phyloP scores from a whole-genome alignment of 2,113 vertebrate species.

The Polyodon spathula region DNA sequence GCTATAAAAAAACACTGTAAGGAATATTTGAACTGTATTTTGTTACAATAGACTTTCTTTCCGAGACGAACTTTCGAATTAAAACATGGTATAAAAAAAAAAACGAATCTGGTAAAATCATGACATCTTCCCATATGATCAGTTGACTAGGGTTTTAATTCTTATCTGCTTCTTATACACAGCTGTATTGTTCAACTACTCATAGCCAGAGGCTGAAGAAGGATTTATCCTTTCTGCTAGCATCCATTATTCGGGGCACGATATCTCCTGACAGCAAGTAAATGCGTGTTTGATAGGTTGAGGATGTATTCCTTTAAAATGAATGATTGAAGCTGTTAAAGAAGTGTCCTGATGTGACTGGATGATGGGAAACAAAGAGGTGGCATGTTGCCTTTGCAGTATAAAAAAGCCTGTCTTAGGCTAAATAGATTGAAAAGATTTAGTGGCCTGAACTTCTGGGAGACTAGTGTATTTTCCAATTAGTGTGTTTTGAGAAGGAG shows the following conservation, averaged over 20 bases:
- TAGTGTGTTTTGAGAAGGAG: too few relatives aligned
- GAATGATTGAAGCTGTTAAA: slow-evolving; percentile 59
- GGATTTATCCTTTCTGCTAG: slow-evolving; percentile 34
- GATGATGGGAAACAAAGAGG: slow-evolving; percentile 38
- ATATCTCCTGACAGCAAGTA: slow-evolving; percentile 43
- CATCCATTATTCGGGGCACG: slow-evolving; percentile 45
- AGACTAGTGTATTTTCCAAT: too few relatives aligned
- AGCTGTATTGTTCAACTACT: slow-evolving; percentile 44
- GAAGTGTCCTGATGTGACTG: slow-evolving; percentile 34
- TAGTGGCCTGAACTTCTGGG: too few relatives aligned
- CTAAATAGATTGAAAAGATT: too few relatives aligned
- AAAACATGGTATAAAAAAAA: too few relatives aligned
- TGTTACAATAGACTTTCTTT: slow-evolving; percentile 22
- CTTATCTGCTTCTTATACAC: slow-evolving; percentile 31
- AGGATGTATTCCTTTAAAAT: slow-evolving; percentile 44
- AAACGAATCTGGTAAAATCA: too few relatives aligned
- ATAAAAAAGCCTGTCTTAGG: slow-evolving; percentile 27
- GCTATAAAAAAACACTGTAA: slow-evolving; percentile 25
- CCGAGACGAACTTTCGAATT: too few relatives aligned
- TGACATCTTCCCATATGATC: slow-evolving; percentile 34
- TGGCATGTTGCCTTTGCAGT: slow-evolving; percentile 33
- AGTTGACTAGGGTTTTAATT: slow-evolving; percentile 12
- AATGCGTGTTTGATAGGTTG: slow-evolving; percentile 44
- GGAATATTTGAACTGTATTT: slow-evolving; percentile 24
- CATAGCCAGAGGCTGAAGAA: slow-evolving; percentile 39